Evolutionary conservation across 2,113 vertebrate species (phyloP), one percentile per base, ranked within the genome.

Genomic region (Brachyistius frenatus): DNA sequence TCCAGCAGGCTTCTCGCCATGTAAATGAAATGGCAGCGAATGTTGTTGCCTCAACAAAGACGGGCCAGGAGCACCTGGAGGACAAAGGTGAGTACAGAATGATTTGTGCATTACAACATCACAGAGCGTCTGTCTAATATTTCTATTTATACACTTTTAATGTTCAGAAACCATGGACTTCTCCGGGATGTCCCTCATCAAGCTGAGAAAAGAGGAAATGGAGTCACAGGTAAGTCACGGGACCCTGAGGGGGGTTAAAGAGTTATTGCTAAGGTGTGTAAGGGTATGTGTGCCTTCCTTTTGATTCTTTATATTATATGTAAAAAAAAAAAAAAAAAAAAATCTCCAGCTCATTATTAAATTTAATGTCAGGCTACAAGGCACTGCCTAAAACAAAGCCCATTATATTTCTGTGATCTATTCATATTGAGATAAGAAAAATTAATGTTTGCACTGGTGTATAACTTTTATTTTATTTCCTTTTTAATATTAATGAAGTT

Each of bases 191-290:
- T 99, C 98, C 3, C 95, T 99, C 47, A 99, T 99, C 89, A 99
- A 99, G 86, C 91, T 99, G 68, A 97, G 93, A 90, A 99, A 95
- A 82, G 97, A 99, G 65, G 98, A 99, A 91, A 98, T 99, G 95
- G 98, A 99, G 86, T 95, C 96, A 0, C 98, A 99, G 96, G 98
- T 97, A 76, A 81, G 92, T 80, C 16, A 16, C 16, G 1, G 2
- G 13, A 60, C 15, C 39, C 41, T 55, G 35, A 60, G 46, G 39
- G 10, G 7, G 39, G 39, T 9, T 41, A 41, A 10, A 41, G 39
- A 7, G 7, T 41, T 10, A 10, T 10, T 2, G 7, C 23, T 23
- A 23, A 23, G 23, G 23, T 23, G 23, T 23, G 23, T 23, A 23
- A 65, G 13, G 37, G 35, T 46, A 3, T 11, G 2, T 39, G 30